phyloP scores from a whole-genome alignment of 1,140 invertebrate species.

The Hirudo medicinalis region DNA sequence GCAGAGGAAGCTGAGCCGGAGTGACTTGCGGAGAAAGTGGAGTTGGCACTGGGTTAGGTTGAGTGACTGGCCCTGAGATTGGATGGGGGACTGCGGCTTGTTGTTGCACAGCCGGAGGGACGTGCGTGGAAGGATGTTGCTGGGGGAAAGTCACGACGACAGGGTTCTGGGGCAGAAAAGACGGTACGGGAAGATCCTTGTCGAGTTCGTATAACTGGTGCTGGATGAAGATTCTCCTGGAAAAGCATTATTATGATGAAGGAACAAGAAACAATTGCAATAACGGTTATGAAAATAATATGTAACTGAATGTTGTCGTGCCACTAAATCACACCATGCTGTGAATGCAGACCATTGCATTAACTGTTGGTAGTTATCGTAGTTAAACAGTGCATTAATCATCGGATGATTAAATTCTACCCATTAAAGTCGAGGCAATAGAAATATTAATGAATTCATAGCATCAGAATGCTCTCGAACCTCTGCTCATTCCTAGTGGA shows the following conservation, averaged over 20 bases:
- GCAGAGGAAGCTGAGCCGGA: background rate
- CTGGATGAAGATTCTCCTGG: constrained; percentile 10
- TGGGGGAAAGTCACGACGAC: background rate
- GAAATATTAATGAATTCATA: too few species aligned
- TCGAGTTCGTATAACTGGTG: background rate
- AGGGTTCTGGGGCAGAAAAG: background rate
- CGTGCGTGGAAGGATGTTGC: background rate
- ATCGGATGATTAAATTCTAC: too few species aligned
- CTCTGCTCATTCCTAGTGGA: constrained; percentile 92
- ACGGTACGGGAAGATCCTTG: background rate
- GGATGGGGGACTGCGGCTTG: too few species aligned
- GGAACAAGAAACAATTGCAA: too few species aligned
- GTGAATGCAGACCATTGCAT: too few species aligned
- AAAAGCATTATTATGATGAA: background rate
- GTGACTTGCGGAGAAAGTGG: background rate
- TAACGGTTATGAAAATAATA: too few species aligned
- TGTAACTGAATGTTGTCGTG: too few species aligned
- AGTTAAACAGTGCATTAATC: too few species aligned
- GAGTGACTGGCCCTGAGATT: too few species aligned
- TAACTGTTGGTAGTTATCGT: too few species aligned
- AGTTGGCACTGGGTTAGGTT: background rate
- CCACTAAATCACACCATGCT: too few species aligned
- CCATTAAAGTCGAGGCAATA: too few species aligned
- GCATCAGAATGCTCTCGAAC: constrained; percentile 40
- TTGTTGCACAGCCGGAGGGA: background rate